Evolutionary conservation across 1,140 invertebrate species (phyloP).

Genomic region (Scaptomyza hsui): DNA sequence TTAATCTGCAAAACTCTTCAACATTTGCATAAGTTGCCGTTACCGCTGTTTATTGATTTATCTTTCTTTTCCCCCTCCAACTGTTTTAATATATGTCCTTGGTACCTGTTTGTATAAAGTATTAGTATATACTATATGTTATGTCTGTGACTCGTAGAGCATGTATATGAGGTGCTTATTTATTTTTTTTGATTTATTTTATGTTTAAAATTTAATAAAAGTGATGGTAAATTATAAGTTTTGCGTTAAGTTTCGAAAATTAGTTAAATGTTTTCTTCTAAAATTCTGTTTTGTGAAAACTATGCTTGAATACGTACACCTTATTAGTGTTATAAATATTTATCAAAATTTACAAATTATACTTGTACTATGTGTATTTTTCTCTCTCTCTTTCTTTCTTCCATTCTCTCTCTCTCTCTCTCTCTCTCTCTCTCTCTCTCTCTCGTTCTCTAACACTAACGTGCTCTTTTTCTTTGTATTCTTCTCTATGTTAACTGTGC

Average conservation of each 20-base stretch:
- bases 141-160: conserved; percentile 19
- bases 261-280: too few relatives aligned
- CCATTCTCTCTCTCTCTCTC: conserved; percentile 24
- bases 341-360: conserved; percentile 70
- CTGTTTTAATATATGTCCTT: conserved; percentile 20
- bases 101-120: conserved; percentile 11
- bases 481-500: conserved; percentile 58
- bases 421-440: conserved; percentile 58
- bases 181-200: background rate
- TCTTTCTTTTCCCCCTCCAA: conserved; percentile 2
- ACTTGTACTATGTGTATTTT: conserved; percentile 79
- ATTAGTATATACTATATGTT: conserved; percentile 19
- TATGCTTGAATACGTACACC: conserved; percentile 6
- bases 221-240: too few relatives aligned
- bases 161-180: background rate
- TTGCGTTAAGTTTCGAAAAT: too few relatives aligned
- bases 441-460: conserved; percentile 56
- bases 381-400: conserved; percentile 30
- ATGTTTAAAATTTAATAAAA: conserved; percentile 1
- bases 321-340: conserved; percentile 52
- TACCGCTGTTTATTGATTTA: conserved; percentile 53
- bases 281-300: too few relatives aligned
- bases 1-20: conserved; percentile 76
- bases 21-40: conserved; percentile 69
- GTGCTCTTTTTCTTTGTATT: conserved; percentile 44